phyloP scores from a whole-genome alignment of 2,888 invertebrate genomes.

The Caenorhabditis doughertyi region DNA sequence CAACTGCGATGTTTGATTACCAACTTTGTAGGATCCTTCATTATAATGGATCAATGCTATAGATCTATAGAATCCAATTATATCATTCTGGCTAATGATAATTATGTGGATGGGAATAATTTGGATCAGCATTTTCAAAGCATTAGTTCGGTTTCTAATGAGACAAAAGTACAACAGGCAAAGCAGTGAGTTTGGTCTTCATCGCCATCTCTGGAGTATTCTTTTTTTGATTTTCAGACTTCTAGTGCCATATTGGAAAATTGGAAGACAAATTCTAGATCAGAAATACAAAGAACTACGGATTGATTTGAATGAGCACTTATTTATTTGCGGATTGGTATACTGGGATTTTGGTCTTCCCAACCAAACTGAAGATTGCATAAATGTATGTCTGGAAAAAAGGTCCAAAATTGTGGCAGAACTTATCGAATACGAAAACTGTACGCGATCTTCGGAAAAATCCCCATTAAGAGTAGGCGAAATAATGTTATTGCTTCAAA shows the following conservation, averaged over 20 bases:
- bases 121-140: constrained; percentile 13
- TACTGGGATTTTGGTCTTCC: constrained; percentile 30
- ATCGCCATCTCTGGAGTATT: neutral
- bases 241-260: constrained; percentile 1
- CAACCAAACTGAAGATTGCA: constrained; percentile 42
- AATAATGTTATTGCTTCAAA: constrained; percentile 29
- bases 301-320: neutral
- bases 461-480: constrained; percentile 10
- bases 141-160: neutral
- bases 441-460: neutral
- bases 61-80: neutral
- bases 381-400: constrained; percentile 8
- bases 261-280: neutral
- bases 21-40: constrained; percentile 2
- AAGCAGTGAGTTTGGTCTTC: neutral
- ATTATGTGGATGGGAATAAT: constrained; percentile 3
- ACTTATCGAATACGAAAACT: constrained; percentile 24
- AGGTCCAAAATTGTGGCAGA: constrained; percentile 18
- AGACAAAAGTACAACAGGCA: neutral
- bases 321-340: neutral
- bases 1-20: constrained; percentile 2
- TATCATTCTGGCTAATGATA: neutral
- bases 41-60: neutral
- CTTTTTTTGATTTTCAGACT: neutral
- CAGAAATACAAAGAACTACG: neutral